Evolutionary conservation across 2,888 invertebrate species (phyloP).

Genomic region (Tubulanus polymorphus): DNA sequence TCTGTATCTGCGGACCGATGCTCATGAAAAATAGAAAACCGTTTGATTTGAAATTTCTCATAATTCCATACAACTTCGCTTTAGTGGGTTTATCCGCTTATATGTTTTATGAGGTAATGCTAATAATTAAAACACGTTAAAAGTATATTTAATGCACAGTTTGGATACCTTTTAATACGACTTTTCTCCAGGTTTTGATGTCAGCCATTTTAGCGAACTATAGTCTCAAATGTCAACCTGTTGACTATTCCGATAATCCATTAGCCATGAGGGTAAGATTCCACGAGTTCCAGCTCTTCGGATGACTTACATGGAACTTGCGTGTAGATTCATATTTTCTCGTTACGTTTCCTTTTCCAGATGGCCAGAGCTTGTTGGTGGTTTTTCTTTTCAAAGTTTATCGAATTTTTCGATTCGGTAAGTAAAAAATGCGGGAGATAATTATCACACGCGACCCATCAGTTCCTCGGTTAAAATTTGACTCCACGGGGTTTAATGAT

Average conservation of each 20-base stretch:
- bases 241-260: constrained; percentile 70
- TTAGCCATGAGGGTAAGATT: constrained; percentile 75
- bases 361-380: constrained; percentile 43
- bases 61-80: constrained; percentile 31
- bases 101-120: constrained; percentile 36
- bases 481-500: no score
- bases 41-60: constrained; percentile 21
- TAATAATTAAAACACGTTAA: not conserved
- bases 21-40: constrained; percentile 30
- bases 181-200: constrained; percentile 25
- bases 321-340: no score
- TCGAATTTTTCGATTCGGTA: constrained; percentile 47
- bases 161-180: not conserved
- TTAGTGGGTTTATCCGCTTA: constrained; percentile 31
- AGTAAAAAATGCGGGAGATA: no score
- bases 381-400: constrained; percentile 48
- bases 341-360: constrained; percentile 25
- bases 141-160: not conserved
- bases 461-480: no score
- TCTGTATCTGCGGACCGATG: constrained; percentile 28
- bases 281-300: not conserved
- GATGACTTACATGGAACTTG: no score
- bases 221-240: constrained; percentile 63
- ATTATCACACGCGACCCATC: no score
- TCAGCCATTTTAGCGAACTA: constrained; percentile 24